Evolutionary conservation across 2,888 invertebrate genomes (phyloP).

Genomic region (Rotaria socialis): DNA sequence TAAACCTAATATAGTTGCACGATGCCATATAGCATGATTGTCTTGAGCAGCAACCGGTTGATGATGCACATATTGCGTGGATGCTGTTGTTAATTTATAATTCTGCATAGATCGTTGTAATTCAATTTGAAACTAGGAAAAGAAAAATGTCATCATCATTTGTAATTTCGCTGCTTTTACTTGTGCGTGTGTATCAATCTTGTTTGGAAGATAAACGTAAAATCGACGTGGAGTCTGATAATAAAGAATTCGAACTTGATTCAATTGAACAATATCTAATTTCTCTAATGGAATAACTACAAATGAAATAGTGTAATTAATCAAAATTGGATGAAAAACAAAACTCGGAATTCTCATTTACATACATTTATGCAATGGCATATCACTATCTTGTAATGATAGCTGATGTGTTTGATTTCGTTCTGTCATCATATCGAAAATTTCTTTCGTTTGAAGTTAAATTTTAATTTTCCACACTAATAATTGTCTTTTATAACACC

Average conservation of each 20-base stretch:
- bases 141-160: too few species aligned
- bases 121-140: neutral
- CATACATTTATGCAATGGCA: neutral
- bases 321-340: neutral
- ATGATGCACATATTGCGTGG: neutral
- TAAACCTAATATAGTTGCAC: neutral
- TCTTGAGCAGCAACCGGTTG: slow-evolving; percentile 13
- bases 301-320: neutral
- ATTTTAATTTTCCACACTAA: neutral
- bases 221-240: neutral
- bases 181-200: neutral
- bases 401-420: neutral
- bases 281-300: slow-evolving; percentile 2
- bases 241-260: neutral
- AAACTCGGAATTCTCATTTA: neutral
- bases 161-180: neutral
- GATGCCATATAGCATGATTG: slow-evolving; percentile 2
- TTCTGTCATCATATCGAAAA: neutral
- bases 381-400: neutral
- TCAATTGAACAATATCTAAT: neutral
- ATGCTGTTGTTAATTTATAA: neutral
- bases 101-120: neutral
- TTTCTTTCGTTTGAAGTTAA: too few species aligned
- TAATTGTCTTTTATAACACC: too few species aligned
- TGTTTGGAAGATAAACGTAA: neutral